These are phyloP conservation scores for Iselma pallidipennis DNA, from an alignment of 2,888 invertebrate genomes.

Conservation along the genomic window DNA sequence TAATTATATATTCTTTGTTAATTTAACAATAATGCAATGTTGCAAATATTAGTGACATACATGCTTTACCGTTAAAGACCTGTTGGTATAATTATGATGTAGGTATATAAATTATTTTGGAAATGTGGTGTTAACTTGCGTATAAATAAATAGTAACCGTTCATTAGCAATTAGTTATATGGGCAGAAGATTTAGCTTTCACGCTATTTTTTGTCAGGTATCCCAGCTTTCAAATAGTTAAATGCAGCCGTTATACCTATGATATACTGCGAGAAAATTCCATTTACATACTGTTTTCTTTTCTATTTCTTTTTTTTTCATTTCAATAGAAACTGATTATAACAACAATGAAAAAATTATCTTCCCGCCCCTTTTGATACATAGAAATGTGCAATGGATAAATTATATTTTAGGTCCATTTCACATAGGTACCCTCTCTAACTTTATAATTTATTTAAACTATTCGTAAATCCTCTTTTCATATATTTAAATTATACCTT, in stretches of 20 bases:
- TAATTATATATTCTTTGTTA: not conserved
- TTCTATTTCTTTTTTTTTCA: not conserved
- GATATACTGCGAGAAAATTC: constrained; percentile 10
- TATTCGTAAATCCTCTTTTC: not conserved
- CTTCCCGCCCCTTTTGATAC: constrained; percentile 63
- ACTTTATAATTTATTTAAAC: constrained; percentile 6
- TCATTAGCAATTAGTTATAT: constrained; percentile 25
- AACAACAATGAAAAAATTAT: not conserved
- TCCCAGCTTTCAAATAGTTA: constrained; percentile 5
- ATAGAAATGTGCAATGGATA: constrained; percentile 66
- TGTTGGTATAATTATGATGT: not conserved
- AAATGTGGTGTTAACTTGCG: constrained; percentile 2
- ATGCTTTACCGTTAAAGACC: not conserved
- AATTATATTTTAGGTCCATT: constrained; percentile 55
- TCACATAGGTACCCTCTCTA: constrained; percentile 30
- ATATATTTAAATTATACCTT: not conserved
- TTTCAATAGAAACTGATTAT: not conserved
- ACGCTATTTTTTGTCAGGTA: constrained; percentile 30
- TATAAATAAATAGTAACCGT: constrained; percentile 7
- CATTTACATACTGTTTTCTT: constrained; percentile 8
- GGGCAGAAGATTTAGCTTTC: constrained; percentile 32
- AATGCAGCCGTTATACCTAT: constrained; percentile 13
- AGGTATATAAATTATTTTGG: constrained; percentile 4
- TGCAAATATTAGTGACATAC: not conserved
- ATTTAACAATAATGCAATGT: not conserved